Base-by-base conservation (phyloP, 2,113 vertebrate genomes). In the Sinocyclocheilus rhinocerous region DNA sequence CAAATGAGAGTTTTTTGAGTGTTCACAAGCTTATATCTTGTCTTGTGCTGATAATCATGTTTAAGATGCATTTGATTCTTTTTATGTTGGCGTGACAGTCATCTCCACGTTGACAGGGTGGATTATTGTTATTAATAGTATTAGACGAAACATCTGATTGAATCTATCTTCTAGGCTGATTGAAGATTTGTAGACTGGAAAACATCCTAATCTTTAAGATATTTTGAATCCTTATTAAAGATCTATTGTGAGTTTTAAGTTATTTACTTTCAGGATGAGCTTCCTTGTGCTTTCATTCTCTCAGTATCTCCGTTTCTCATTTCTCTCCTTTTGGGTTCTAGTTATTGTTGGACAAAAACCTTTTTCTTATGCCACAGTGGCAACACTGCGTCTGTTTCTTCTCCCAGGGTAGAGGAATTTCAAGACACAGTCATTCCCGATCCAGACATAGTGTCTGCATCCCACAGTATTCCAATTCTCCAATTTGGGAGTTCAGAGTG, bases 251-350 rank as follows among this genome's bases (percentile, higher is more conserved):
- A 1, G 13, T 76, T 76, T 26, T 9, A 24, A 69, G 24, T 24
- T 69, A 50, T 29, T 82, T 50, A 29, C 85, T 70, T 90, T 81
- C 88, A 29, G 13, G 36, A 42, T 20, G 26, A 72, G 15, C 16
- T 20, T 85, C 20, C 5, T 50, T 48, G 59, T 22, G 22, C 61
- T 82, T 87, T 87, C 81, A 29, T 86, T 75, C 85, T 86, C 72
- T 70, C 52, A 29, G 48, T 57, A 76, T 59, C 55, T 78, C 65
- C 85, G 86, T 83, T 70, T 86, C 87, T 67, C 87, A 84, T 24
- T 36, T 83, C 29, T 85, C 76, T 93, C 92, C 91, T 92, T 33
- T 85, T 92, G 92, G 91, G 94, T 93, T 70, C 89, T 94, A 92
- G 94, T 94, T 93, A 92, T 87, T 90, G 88, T 89, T 88, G 85